Conservation (phyloP, 2,113 vertebrate genomes). For the Aptenodytes forsteri region DNA sequence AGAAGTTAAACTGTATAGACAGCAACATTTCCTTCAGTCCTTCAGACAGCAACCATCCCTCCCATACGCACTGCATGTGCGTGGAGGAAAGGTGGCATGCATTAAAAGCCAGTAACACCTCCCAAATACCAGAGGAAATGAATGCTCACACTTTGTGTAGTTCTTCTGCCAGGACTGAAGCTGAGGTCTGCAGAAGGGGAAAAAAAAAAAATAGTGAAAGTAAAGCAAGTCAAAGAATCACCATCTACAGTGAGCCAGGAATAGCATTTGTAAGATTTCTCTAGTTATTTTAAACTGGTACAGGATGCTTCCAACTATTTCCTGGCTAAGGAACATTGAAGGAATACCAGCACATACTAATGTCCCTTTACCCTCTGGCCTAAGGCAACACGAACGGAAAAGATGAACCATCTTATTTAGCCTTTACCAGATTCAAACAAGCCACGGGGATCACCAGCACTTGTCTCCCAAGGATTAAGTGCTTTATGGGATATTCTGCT, state of each 20-base stretch:
- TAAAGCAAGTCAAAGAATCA: slow-evolving; percentile 17
- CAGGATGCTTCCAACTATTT: not conserved
- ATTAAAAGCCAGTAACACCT: not conserved
- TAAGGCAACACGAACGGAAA: not conserved
- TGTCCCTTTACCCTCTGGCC: not conserved
- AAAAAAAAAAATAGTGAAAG: not conserved
- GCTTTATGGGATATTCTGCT: not conserved
- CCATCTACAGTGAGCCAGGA: not conserved
- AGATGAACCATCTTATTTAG: not conserved
- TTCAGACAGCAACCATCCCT: not conserved
- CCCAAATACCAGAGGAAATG: slow-evolving; percentile 23
- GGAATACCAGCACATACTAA: not conserved
- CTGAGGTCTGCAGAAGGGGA: slow-evolving; percentile 65
- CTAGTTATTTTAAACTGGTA: not conserved
- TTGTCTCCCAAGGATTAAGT: not conserved
- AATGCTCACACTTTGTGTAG: slow-evolving; percentile 94
- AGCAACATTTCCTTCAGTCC: not conserved
- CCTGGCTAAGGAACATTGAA: not conserved
- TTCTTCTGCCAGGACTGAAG: slow-evolving; percentile 92
- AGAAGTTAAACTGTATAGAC: not conserved
- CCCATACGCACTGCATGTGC: fast-evolving
- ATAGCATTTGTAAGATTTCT: not conserved
- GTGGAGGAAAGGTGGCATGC: not conserved
- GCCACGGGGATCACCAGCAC: fast-evolving
- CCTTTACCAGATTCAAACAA: not conserved